phyloP scores from a whole-genome alignment of 1,140 invertebrate species.

The Scaptomyza montana region DNA sequence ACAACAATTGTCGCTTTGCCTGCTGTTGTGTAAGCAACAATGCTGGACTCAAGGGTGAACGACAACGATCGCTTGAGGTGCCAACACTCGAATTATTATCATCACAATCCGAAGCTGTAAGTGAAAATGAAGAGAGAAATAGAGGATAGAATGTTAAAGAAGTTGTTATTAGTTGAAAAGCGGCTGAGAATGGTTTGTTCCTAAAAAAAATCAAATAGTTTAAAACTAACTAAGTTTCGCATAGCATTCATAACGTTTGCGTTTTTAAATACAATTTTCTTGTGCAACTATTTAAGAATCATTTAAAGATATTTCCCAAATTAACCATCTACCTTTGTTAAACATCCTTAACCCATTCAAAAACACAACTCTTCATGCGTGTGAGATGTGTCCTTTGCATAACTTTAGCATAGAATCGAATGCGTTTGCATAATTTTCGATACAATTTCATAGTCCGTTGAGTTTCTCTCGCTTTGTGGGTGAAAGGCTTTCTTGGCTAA shows the following conservation, averaged over 20 bases:
- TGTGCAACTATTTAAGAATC: slow-evolving; percentile 3
- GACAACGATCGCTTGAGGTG: slow-evolving; percentile 78
- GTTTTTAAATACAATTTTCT: no score
- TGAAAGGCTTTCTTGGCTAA: slow-evolving; percentile 63
- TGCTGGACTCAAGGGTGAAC: slow-evolving; percentile 68
- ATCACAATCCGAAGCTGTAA: slow-evolving; percentile 77
- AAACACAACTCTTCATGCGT: neutral
- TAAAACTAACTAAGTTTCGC: no score
- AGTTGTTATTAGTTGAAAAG: no score
- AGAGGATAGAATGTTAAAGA: neutral
- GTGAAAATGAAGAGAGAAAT: slow-evolving; percentile 1
- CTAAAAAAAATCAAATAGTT: no score
- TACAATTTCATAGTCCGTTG: slow-evolving; percentile 83
- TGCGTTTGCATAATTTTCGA: slow-evolving; percentile 75
- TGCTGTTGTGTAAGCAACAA: slow-evolving; percentile 32
- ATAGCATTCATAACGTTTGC: no score
- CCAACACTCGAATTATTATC: slow-evolving; percentile 80
- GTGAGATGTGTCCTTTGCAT: slow-evolving; percentile 60
- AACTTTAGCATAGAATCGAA: slow-evolving; percentile 63
- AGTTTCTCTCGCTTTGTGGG: slow-evolving; percentile 45
- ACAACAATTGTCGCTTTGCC: slow-evolving; percentile 66
- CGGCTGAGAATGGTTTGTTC: no score
- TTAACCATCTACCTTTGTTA: no score
- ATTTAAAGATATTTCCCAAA: neutral
- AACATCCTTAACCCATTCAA: neutral